phyloP scores from a whole-genome alignment of 2,113 vertebrate genomes.

The Apeltes quadracus region DNA sequence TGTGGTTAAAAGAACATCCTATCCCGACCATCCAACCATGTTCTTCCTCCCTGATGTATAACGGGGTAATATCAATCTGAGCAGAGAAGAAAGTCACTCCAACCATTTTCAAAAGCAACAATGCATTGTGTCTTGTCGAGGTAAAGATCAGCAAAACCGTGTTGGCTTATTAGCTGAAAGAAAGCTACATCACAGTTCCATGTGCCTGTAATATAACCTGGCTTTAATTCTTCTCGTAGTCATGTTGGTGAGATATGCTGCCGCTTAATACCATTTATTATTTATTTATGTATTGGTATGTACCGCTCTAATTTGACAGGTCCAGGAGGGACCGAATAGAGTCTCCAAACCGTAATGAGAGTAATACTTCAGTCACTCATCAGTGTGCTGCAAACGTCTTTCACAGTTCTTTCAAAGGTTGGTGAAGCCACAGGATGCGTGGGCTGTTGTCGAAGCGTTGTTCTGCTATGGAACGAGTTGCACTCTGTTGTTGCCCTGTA shows the following conservation, averaged over 20 bases:
- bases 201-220: slow-evolving; percentile 56
- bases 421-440: slow-evolving; percentile 9
- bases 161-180: slow-evolving; percentile 37
- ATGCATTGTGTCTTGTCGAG: not conserved
- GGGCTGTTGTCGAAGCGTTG: slow-evolving; percentile 6
- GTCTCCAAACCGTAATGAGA: slow-evolving; percentile 39
- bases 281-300: slow-evolving; percentile 36
- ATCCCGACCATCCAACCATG: no score
- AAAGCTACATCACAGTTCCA: slow-evolving; percentile 33
- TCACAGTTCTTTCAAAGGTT: slow-evolving; percentile 43
- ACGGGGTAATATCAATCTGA: no score
- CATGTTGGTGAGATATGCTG: slow-evolving; percentile 54
- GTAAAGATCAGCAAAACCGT: slow-evolving; percentile 27
- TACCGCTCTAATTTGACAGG: slow-evolving; percentile 48
- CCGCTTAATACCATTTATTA: slow-evolving; percentile 59
- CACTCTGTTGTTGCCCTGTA: not conserved
- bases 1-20: not conserved
- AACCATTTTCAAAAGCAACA: slow-evolving; percentile 7
- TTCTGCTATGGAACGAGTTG: not conserved
- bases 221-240: slow-evolving; percentile 61
- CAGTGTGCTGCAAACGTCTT: slow-evolving; percentile 34
- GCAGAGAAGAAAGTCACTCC: not conserved
- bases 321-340: slow-evolving; percentile 34
- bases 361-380: slow-evolving; percentile 37
- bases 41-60: no score